Evolutionary conservation across 2,113 vertebrate genomes (phyloP), one percentile per base, ranked within the genome.

Genomic region (Ammospiza nelsoni): DNA sequence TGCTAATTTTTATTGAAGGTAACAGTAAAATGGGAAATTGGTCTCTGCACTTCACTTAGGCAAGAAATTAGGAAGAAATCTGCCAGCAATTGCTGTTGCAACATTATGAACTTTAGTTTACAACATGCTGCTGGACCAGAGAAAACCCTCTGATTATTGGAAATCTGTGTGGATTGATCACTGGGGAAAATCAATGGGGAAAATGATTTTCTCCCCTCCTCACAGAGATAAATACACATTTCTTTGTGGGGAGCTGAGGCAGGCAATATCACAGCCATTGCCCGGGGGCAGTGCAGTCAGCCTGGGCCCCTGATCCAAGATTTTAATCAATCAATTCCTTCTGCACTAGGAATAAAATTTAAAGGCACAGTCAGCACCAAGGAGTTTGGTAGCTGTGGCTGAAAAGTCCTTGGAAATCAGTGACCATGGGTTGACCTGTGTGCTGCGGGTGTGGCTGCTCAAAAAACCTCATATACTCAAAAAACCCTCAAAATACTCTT

Each of bases 1-100:
- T 79, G 79, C 55, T 91, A 75, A 84, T 96, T 97, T 87, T 94
- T 93, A 79, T 79, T 81, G 87, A 89, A 92, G 91, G 69, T 68
- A 96, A 77, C 54, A 82, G 78, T 58, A 71, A 90, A 90, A 90
- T 85, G 80, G 62, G 84, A 87, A 94, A 95, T 82, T 85, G 74
- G 81, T 89, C 82, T 87, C 85, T 80, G n/a, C 62, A 51, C 71
- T 96, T 94, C 33, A 62, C 72, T 95, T 95, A 52, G n/a, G 83
- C 76, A 88, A 97, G 81, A 90, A 92, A 89, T 92, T 63, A 80
- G 58, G 52, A 85, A 94, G 80, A 84, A 84, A 81, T 61, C 62
- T 0, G 1, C 83, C 81, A 91, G 66, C 37, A 89, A 22, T 27
- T 1, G 6, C 59, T 61, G 44, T 77, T 94, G 86, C 78, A 77